Conservation (phyloP, 2,888 invertebrate species). For the Acanthopleura granulata region DNA sequence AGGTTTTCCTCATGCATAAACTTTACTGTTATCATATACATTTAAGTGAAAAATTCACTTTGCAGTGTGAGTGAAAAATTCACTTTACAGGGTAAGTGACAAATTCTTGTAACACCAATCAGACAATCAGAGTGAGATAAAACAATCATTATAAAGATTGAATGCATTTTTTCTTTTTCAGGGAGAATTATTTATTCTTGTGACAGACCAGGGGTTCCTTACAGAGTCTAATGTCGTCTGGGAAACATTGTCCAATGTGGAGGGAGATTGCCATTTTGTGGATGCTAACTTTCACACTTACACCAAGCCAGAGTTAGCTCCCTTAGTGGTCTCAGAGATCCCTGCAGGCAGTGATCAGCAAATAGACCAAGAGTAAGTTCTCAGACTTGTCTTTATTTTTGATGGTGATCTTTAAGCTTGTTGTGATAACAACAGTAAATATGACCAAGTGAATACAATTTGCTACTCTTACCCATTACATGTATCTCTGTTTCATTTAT, state of each 20-base stretch:
- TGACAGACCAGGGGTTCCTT: constrained; percentile 75
- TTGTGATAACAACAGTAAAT: no score
- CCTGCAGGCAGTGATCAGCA: constrained; percentile 66
- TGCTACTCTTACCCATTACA: no score
- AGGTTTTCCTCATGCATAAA: no score
- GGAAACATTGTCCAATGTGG: constrained; percentile 74
- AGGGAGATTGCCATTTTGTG: constrained; percentile 73
- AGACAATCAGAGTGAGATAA: not conserved
- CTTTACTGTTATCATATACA: no score
- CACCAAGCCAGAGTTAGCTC: constrained; percentile 55
- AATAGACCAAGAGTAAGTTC: constrained; percentile 71
- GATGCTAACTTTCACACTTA: constrained; percentile 71
- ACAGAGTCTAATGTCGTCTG: constrained; percentile 73
- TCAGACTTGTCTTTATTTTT: no score
- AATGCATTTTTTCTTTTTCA: constrained; percentile 46
- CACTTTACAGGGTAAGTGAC: no score
- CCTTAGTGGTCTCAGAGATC: constrained; percentile 42
- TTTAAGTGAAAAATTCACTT: no score
- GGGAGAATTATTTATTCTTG: constrained; percentile 72
- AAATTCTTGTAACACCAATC: no score
- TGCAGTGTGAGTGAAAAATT: no score
- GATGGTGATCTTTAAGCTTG: no score
- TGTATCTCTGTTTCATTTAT: no score
- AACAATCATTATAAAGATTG: not conserved
- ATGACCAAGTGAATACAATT: no score